Percentiles rank a stretch among this genome's conserved stretches.
These are phyloP conservation scores for Cyprinella venusta DNA, from an alignment of 2,797 vertebrate genomes.

Conservation along the genomic window DNA sequence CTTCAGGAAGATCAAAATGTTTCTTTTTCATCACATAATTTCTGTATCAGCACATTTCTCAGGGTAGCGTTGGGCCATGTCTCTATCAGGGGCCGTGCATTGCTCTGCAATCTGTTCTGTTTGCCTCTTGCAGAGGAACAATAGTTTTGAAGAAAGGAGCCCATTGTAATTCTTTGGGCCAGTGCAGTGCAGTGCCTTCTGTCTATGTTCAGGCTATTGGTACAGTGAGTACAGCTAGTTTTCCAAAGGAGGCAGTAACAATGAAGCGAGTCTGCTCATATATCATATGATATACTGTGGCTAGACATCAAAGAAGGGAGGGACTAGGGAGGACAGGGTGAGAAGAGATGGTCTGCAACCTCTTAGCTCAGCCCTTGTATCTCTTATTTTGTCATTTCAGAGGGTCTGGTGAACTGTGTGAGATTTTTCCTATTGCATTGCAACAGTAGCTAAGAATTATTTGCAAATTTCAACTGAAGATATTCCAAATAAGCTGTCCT, in stretches of 20 bases:
- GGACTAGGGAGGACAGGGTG: conserved; percentile 39
- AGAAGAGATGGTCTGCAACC: conserved; percentile 31
- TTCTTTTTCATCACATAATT: conserved; percentile 35
- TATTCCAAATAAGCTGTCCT: not conserved
- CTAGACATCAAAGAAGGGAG: conserved; percentile 44
- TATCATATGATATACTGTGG: conserved; percentile 46
- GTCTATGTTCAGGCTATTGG: conserved; percentile 53
- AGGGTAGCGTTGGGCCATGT: conserved; percentile 60
- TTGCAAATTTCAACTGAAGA: not conserved
- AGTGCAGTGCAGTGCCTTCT: conserved; percentile 61
- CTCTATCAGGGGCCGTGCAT: conserved; percentile 59
- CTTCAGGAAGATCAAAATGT: not conserved
- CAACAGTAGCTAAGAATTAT: not conserved
- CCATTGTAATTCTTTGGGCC: conserved; percentile 71
- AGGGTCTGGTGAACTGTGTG: conserved; percentile 21
- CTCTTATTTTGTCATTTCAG: conserved; percentile 17
- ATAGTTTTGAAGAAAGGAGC: conserved; percentile 71
- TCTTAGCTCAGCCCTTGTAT: not conserved
- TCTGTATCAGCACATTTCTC: conserved; percentile 59
- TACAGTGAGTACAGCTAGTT: conserved; percentile 44
- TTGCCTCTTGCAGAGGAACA: conserved; percentile 69
- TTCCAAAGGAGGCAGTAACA: conserved; percentile 24
- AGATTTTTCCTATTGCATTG: too few relatives aligned
- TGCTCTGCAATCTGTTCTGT: conserved; percentile 65
- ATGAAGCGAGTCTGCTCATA: conserved; percentile 32